Evolutionary conservation across 2,797 vertebrate species (phyloP).

Genomic region (Heterohyrax brucei): DNA sequence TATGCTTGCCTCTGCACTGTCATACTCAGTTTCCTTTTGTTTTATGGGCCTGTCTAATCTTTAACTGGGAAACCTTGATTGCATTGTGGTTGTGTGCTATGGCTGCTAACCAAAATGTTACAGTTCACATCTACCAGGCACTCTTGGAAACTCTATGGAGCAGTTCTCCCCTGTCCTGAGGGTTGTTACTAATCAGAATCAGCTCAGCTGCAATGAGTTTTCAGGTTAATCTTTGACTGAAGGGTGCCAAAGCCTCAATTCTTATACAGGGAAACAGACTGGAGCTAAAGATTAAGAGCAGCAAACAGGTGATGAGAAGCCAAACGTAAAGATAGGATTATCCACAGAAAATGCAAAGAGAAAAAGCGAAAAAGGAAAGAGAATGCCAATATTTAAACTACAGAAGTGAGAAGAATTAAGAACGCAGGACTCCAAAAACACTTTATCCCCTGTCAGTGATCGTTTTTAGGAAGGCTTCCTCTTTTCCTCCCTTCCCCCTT

Average conservation of each 20-base stretch:
- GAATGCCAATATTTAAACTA: neutral
- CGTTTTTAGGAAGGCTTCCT: neutral
- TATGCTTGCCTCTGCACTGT: no score
- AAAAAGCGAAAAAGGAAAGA: neutral
- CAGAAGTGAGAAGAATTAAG: neutral
- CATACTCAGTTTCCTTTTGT: no score
- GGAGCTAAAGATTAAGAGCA: neutral
- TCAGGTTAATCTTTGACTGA: no score
- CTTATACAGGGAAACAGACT: neutral
- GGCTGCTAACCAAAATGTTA: no score
- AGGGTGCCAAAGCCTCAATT: neutral
- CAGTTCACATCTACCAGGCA: no score
- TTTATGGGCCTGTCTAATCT: no score
- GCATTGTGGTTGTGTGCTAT: no score
- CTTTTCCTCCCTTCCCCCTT: neutral
- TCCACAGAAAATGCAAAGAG: neutral
- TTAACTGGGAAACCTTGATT: no score
- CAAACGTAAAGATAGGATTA: neutral
- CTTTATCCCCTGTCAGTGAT: neutral
- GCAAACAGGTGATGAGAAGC: neutral
- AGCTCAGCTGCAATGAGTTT: no score
- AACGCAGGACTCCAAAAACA: neutral
- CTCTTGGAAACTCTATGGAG: no score
- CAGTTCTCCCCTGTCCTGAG: no score
- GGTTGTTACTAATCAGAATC: no score